phyloP scores from a whole-genome alignment of 2,888 invertebrate species.

The Hymenopus coronatus region DNA sequence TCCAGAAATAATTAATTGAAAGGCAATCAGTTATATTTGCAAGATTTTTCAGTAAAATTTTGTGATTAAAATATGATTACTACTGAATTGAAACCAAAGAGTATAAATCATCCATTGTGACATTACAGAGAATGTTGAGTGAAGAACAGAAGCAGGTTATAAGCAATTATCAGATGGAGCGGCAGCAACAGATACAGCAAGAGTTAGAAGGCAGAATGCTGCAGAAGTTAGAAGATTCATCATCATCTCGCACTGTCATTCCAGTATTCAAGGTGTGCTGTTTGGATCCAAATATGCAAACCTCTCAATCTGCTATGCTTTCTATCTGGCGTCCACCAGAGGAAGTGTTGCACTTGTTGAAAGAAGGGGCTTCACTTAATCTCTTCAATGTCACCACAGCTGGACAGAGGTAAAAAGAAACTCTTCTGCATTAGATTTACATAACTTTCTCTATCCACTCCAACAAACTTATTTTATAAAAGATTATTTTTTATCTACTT shows the following conservation, averaged over 20 bases:
- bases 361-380: slow-evolving; percentile 61
- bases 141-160: slow-evolving; percentile 34
- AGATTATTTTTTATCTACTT: too few species aligned
- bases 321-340: slow-evolving; percentile 72
- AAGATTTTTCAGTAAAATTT: too few species aligned
- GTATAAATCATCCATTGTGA: too few species aligned
- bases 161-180: slow-evolving; percentile 29
- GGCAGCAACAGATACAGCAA: slow-evolving; percentile 39
- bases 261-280: slow-evolving; percentile 45
- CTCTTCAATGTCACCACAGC: slow-evolving; percentile 58
- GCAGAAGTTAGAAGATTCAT: slow-evolving; percentile 39
- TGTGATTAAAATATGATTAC: too few species aligned
- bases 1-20: too few species aligned
- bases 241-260: slow-evolving; percentile 43
- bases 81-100: too few species aligned
- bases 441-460: too few species aligned
- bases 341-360: slow-evolving; percentile 55
- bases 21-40: too few species aligned
- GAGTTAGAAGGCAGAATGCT: slow-evolving; percentile 41
- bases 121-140: slow-evolving; percentile 33
- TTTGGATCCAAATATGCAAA: not conserved
- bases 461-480: too few species aligned
- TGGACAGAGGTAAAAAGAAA: slow-evolving; percentile 45
- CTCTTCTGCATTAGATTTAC: too few species aligned
- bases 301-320: slow-evolving; percentile 46